These are phyloP conservation scores for Lagorchestes hirsutus DNA, from an alignment of 2,797 vertebrate genomes.

Conservation along the genomic window DNA sequence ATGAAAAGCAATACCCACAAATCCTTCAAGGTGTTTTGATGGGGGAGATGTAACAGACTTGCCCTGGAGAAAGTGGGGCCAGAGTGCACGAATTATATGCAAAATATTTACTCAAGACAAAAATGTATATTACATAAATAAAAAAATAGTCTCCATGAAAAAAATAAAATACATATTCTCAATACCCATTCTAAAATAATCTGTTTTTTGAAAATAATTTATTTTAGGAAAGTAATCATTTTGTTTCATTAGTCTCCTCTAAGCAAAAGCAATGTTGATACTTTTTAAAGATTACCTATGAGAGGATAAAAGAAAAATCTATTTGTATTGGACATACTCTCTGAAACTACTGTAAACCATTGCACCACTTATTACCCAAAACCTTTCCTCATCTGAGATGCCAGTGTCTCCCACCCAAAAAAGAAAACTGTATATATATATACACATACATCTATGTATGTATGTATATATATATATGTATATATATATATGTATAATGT, in stretches of 20 bases:
- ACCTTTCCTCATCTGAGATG: neutral
- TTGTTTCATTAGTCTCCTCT: neutral
- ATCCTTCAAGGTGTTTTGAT: too few relatives aligned
- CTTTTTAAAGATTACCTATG: neutral
- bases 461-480: too few relatives aligned
- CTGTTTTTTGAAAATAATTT: neutral
- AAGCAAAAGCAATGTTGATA: neutral
- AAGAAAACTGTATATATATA: neutral
- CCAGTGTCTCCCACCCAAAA: neutral
- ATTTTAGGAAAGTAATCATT: neutral
- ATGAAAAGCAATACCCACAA: too few relatives aligned
- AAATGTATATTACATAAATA: too few relatives aligned
- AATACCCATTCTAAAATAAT: neutral
- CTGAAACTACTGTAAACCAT: neutral
- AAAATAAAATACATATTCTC: neutral
- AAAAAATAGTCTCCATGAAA: too few relatives aligned
- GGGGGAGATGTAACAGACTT: too few relatives aligned
- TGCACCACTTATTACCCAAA: neutral
- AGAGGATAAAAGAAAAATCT: neutral
- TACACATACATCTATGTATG: too few relatives aligned
- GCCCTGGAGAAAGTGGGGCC: too few relatives aligned
- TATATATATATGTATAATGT: too few relatives aligned
- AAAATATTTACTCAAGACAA: too few relatives aligned
- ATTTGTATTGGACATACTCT: neutral
- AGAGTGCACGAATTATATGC: too few relatives aligned